Evolutionary conservation across 1,140 invertebrate genomes (phyloP).

Genomic region (Trichoplusia ni): DNA sequence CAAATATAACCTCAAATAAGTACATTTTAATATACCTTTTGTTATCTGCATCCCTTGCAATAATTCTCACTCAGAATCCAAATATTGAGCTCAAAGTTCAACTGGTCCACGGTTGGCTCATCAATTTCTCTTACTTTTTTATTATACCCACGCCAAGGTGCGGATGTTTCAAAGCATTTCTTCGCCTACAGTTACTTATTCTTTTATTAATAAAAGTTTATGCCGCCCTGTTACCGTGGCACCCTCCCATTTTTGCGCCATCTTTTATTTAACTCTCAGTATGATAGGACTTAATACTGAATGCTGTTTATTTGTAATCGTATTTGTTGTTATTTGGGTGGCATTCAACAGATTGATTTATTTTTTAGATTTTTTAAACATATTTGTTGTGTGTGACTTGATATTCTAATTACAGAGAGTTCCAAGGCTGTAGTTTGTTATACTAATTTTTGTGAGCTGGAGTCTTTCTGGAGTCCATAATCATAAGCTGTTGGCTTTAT

Average conservation of each 20-base stretch:
- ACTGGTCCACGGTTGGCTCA: slow-evolving; percentile 48
- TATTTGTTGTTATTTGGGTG: background rate
- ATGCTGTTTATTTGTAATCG: background rate
- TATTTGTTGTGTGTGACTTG: too few relatives aligned
- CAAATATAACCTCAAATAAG: background rate
- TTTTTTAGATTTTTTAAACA: too few relatives aligned
- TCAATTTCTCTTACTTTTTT: slow-evolving; percentile 64
- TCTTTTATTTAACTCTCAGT: slow-evolving; percentile 15
- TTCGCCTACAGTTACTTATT: slow-evolving; percentile 49
- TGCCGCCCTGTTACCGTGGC: slow-evolving; percentile 17
- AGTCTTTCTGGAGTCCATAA: too few relatives aligned
- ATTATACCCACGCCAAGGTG: slow-evolving; percentile 52
- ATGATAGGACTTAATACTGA: slow-evolving; percentile 14
- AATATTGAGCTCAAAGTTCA: slow-evolving; percentile 38
- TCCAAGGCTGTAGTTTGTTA: too few relatives aligned
- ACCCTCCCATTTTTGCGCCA: background rate
- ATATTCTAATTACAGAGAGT: too few relatives aligned
- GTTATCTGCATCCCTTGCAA: slow-evolving; percentile 17
- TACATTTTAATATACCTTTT: background rate
- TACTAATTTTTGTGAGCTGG: too few relatives aligned
- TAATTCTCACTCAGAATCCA: slow-evolving; percentile 29
- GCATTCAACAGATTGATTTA: too few relatives aligned
- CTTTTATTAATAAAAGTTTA: slow-evolving; percentile 67
- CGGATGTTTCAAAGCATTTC: slow-evolving; percentile 52
- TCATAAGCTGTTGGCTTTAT: too few relatives aligned